phyloP scores from a whole-genome alignment of 30 jellyfish, hydroid and myxozoan species.

The Aurelia aurita region DNA sequence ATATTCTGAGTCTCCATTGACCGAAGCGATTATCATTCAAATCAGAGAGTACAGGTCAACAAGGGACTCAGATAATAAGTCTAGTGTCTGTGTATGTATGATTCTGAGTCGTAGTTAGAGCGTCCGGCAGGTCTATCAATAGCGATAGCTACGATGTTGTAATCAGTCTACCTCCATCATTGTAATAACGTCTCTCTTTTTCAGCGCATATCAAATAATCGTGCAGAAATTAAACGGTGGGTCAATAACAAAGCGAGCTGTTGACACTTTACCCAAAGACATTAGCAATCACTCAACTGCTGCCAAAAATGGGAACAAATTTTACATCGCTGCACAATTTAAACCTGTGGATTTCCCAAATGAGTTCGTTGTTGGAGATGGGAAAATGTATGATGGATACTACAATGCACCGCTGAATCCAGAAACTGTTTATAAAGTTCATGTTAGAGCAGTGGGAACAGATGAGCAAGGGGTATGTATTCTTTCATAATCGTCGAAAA shows the following conservation, averaged over 20 bases:
- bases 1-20: too few relatives aligned
- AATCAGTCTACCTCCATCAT: too few relatives aligned
- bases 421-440: slow-evolving; percentile 58
- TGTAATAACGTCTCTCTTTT: not conserved
- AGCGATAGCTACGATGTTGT: too few relatives aligned
- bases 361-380: slow-evolving; percentile 79
- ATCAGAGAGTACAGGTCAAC: too few relatives aligned
- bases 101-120: too few relatives aligned
- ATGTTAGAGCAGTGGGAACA: slow-evolving; percentile 70
- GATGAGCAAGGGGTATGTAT: slow-evolving; percentile 59
- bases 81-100: too few relatives aligned
- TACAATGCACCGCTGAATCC: slow-evolving; percentile 84
- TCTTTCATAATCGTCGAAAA: not conserved
- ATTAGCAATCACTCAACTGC: slow-evolving; percentile 61
- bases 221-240: slow-evolving; percentile 64
- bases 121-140: too few relatives aligned
- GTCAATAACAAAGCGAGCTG: slow-evolving; percentile 43
- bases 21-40: too few relatives aligned
- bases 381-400: slow-evolving; percentile 66
- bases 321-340: slow-evolving; percentile 83
- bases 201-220: slow-evolving; percentile 75
- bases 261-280: slow-evolving; percentile 2
- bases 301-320: slow-evolving; percentile 36
- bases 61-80: too few relatives aligned
- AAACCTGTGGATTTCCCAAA: slow-evolving; percentile 38